Percentiles rank a stretch among this genome's conserved stretches.
Conservation (phyloP, 2,888 invertebrate species). For the Scaptodrosophila latifasciaeformis region DNA sequence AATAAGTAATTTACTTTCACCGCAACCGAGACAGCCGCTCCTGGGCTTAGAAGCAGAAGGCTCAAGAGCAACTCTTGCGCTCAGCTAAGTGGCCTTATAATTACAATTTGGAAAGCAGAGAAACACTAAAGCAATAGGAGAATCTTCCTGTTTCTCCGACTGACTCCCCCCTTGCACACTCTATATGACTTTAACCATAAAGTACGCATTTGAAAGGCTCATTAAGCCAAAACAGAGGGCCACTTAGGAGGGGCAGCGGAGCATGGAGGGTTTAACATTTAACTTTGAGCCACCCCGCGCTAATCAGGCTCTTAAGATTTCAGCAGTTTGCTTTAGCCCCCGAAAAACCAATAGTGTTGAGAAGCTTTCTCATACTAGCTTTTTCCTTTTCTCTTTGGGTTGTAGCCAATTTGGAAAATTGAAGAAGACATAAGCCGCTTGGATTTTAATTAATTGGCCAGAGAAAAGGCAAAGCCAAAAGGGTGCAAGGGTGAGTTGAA, state of each 20-base stretch:
- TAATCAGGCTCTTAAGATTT: conserved; percentile 31
- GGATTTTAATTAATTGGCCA: conserved; percentile 54
- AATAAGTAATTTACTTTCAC: no score
- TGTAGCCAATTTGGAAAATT: conserved; percentile 50
- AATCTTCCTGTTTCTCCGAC: no score
- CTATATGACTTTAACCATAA: conserved; percentile 33
- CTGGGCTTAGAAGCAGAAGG: no score
- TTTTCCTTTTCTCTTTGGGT: background rate
- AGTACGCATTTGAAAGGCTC: conserved; percentile 51
- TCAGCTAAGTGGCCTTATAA: conserved; percentile 63
- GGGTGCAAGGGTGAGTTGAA: background rate
- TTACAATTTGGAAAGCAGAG: conserved; percentile 37
- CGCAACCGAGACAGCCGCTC: no score
- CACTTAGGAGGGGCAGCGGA: conserved; percentile 38
- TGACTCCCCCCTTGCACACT: no score
- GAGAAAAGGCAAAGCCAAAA: background rate
- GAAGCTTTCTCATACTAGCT: no score
- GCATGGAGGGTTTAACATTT: conserved; percentile 24
- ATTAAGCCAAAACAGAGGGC: conserved; percentile 43
- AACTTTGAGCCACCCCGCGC: conserved; percentile 27
- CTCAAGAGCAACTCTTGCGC: conserved; percentile 30
- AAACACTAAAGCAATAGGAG: conserved; percentile 11
- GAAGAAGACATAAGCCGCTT: conserved; percentile 27
- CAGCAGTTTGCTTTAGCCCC: background rate
- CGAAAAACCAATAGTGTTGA: background rate